These are phyloP conservation scores for Lasioglossum morio DNA, from an alignment of 2,888 invertebrate species.

Conservation along the genomic window DNA sequence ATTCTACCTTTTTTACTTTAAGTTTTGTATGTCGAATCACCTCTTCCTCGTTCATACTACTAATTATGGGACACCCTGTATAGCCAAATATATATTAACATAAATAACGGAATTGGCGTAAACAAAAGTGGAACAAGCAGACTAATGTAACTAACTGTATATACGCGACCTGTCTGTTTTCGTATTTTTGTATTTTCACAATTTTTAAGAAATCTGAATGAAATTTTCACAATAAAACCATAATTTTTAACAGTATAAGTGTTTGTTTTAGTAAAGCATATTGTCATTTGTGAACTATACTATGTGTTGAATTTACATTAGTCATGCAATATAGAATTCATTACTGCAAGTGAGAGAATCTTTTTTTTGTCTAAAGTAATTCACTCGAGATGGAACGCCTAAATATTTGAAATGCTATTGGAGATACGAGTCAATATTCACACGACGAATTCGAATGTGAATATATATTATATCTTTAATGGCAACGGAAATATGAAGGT, in stretches of 20 bases:
- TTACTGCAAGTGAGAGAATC: slow-evolving; percentile 50
- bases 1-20: background rate
- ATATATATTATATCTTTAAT: slow-evolving; percentile 4
- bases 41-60: slow-evolving; percentile 10
- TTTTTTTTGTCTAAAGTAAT: background rate
- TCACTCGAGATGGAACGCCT: slow-evolving; percentile 20
- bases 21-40: slow-evolving; percentile 6
- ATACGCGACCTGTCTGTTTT: slow-evolving; percentile 40
- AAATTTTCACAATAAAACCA: slow-evolving; percentile 32
- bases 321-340: slow-evolving; percentile 59
- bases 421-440: background rate
- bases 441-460: background rate
- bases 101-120: slow-evolving; percentile 45
- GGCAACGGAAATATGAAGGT: background rate
- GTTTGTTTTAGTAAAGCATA: slow-evolving; percentile 45
- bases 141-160: slow-evolving; percentile 57
- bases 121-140: slow-evolving; percentile 64
- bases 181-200: slow-evolving; percentile 19
- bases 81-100: slow-evolving; percentile 41
- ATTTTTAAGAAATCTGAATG: slow-evolving; percentile 28
- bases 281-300: slow-evolving; percentile 49
- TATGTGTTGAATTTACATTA: slow-evolving; percentile 58
- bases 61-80: slow-evolving; percentile 13
- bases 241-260: slow-evolving; percentile 24
- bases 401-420: slow-evolving; percentile 7